Evolutionary conservation across 1,140 invertebrate genomes (phyloP).

Genomic region (Lamellibrachia luymesi): DNA sequence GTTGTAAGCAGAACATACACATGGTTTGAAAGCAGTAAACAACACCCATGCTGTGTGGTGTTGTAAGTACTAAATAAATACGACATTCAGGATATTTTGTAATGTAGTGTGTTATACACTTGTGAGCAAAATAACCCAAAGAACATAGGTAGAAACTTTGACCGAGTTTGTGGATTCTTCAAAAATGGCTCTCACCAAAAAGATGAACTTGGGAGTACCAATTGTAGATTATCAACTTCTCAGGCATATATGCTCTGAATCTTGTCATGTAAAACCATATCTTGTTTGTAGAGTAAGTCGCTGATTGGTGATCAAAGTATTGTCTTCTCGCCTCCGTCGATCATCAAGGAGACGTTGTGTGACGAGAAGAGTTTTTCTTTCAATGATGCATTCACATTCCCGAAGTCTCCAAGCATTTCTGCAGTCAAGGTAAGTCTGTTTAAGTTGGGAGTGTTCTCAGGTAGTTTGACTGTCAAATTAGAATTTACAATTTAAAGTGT

Average conservation of each 20-base stretch:
- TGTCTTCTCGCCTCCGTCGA: slow-evolving; percentile 81
- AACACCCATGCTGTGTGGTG: not conserved
- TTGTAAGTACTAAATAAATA: not conserved
- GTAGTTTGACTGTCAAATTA: not conserved
- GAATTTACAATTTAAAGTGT: not conserved
- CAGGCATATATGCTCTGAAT: not conserved
- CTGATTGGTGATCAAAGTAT: slow-evolving; percentile 75
- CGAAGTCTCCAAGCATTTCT: slow-evolving; percentile 37
- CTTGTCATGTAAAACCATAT: slow-evolving; percentile 6
- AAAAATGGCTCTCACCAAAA: not conserved
- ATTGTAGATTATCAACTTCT: not conserved
- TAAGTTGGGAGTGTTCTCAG: slow-evolving; percentile 22
- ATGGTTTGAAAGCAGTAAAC: no score
- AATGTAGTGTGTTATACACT: not conserved
- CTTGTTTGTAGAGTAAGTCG: slow-evolving; percentile 75
- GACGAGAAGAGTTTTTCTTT: slow-evolving; percentile 49
- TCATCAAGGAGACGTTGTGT: slow-evolving; percentile 64
- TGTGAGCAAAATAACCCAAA: not conserved
- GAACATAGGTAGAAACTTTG: not conserved
- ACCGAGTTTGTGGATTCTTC: not conserved
- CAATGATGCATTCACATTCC: slow-evolving; percentile 46
- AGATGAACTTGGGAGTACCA: not conserved
- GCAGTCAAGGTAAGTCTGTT: slow-evolving; percentile 46
- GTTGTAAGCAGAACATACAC: no score
- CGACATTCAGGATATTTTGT: not conserved